Base-by-base conservation (phyloP, 2,113 vertebrate genomes). In the Lophius piscatorius region DNA sequence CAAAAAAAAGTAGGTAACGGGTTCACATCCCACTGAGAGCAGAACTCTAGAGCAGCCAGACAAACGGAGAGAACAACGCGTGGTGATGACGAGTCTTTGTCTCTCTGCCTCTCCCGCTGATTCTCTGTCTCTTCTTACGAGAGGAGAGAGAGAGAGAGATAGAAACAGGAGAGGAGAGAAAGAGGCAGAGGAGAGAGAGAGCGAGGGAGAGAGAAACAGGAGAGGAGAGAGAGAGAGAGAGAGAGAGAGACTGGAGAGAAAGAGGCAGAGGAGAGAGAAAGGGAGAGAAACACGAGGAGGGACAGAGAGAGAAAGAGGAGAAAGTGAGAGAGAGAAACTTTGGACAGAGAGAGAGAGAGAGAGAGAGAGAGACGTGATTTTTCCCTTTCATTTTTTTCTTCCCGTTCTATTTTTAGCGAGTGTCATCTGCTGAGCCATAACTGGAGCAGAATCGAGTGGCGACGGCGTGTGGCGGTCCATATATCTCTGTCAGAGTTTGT, bases 371-470 rank as follows among this genome's bases (percentile, higher is more conserved):
- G 67, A 71, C 69, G 78, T 59, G 74, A 70, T 81, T 75, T 82
- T 77, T 62, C 23, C 42, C 70, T 20, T 16, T 22, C 12, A 12
- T 63, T 62, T 72, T 65, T 65, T 51, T 33, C 3, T 68, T 48
- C 69, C 56, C 67, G 48, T 35, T 76, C 81, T 87, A 86, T 77
- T 74, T 83, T 86, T 89, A 86, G 78, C 18, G 48, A 76, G 52
- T 77, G 78, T 84, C 80, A 76, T 85, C 80, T 82, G 66, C 78
- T 70, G 69, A 61, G 63, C 82, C 81, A 78, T 63, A 82, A 85
- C 76, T 85, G 21, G 83, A 86, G 82, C 84, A 88, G 71, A 86
- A 83, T 69, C 78, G 82, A 74, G 70, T 21, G 36, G 35, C 35
- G 70, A 70, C 47, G 78, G 69, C 28, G n/a, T 44, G 46, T 74